These are phyloP conservation scores for Agrochola lota DNA, from an alignment of 2,888 invertebrate genomes.

Conservation along the genomic window DNA sequence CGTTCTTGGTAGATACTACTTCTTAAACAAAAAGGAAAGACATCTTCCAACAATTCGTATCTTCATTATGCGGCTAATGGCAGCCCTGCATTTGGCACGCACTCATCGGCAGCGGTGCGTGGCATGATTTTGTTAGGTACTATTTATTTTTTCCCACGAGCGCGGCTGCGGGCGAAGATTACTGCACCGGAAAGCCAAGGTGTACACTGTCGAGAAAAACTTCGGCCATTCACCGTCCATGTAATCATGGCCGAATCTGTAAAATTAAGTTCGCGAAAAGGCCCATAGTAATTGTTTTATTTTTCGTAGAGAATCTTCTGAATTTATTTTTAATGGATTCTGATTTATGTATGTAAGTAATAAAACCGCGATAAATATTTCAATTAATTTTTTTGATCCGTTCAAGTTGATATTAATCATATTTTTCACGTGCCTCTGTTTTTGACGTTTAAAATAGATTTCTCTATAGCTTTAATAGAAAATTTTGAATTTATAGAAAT, in stretches of 20 bases:
- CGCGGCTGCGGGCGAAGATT: conserved; percentile 54
- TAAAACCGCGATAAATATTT: background rate
- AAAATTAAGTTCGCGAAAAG: background rate
- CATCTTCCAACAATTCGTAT: conserved; percentile 12
- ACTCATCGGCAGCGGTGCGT: conserved; percentile 73
- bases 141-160: conserved; percentile 68
- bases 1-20: background rate
- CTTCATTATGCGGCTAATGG: conserved; percentile 13
- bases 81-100: conserved; percentile 66
- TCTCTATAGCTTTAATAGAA: background rate
- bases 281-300: background rate
- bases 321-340: background rate
- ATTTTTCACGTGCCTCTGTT: conserved; percentile 19
- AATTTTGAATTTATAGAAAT: background rate
- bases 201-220: conserved; percentile 46
- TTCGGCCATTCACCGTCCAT: conserved; percentile 15
- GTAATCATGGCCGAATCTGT: conserved; percentile 38
- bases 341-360: background rate
- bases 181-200: conserved; percentile 69
- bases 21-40: background rate
- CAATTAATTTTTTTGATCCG: background rate
- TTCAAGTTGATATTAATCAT: background rate
- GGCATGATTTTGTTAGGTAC: conserved; percentile 69
- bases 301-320: background rate
- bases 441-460: conserved; percentile 42